Base-by-base conservation (phyloP, 2,888 invertebrate genomes). In the Hyles lineata region DNA sequence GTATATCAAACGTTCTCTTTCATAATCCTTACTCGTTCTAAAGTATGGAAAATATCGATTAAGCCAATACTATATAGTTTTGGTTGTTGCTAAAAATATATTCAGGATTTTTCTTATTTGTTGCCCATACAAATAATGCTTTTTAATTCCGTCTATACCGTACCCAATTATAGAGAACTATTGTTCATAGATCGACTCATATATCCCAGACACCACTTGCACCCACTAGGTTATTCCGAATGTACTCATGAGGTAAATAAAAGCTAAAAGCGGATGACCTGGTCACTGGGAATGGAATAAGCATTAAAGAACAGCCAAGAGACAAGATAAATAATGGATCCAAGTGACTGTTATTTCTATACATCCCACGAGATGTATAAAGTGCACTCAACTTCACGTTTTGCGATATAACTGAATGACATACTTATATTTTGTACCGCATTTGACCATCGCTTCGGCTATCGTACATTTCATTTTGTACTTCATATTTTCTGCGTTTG, bases 251-350 rank as follows among this genome's bases (percentile, higher is more conserved):
- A 50, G 43, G 43, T 67, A 67, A 63, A 67, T 50, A 67, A 4
- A 55, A 50, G 23, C 50, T 15, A 23, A 50, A 11, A 63, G 35
- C 23, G 21, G 67, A 43, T 67, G 67, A 67, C 67, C 50, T 50
- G 23, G 4, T 23, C 5, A 50, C 23, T 50, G 23, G 17, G 17
- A 23, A 50, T 67, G 21, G 50, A 50, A 67, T 50, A 50, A 43
- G 6, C 23, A 50, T 50, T 67, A 67, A 43, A 7, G 43, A 5
- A 67, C 35, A n/a, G 43, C 15, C 43, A 11, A 50, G 43, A 43
- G 21, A 50, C 67, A 67, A 67, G 50, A 32, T 50, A 72, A 58
- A 62, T 74, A 71, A 70, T 67, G 43, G 23, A 67, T 43, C 6
- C 17, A 67, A 67, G 23, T 67, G 67, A 50, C 67, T 23, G 23